A percentile compares a stretch with the other conserved stretches of the same genome.
Evolutionary conservation across 1,140 invertebrate genomes (phyloP).

Genomic region (Melitaea cinxia): DNA sequence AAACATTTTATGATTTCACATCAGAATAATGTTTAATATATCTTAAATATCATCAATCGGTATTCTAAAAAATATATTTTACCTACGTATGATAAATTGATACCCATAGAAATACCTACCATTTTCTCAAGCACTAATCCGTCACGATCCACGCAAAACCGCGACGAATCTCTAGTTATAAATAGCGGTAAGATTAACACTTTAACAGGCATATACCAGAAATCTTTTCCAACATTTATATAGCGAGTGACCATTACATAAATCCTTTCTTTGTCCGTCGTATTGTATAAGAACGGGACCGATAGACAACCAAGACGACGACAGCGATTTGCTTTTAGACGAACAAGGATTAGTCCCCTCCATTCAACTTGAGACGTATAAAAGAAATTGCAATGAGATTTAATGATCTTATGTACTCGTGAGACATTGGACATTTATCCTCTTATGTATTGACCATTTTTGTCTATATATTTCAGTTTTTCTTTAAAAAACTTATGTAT

Average conservation of each 20-base stretch:
- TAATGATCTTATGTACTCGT: not conserved
- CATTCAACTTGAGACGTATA: not conserved
- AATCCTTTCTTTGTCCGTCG: slow-evolving; percentile 26
- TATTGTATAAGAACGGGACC: slow-evolving; percentile 8
- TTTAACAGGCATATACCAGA: slow-evolving; percentile 15
- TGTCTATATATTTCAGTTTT: no score
- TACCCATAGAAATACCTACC: no score
- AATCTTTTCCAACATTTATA: slow-evolving; percentile 51
- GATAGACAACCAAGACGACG: slow-evolving; percentile 30
- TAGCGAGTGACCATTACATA: slow-evolving; percentile 42
- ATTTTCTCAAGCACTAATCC: no score
- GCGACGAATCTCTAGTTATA: not conserved
- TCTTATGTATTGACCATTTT: no score
- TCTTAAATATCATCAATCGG: no score
- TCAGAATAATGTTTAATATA: no score
- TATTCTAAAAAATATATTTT: no score
- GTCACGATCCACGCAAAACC: not conserved
- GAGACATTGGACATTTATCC: no score
- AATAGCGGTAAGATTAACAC: not conserved
- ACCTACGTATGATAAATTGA: no score
- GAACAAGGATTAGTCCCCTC: slow-evolving; percentile 15
- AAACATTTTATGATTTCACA: no score
- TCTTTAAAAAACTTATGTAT: no score
- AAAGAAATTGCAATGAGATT: slow-evolving; percentile 9
- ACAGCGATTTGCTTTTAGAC: slow-evolving; percentile 56